A percentile compares a stretch with the other conserved stretches of the same genome.
Conservation (phyloP, 1,140 invertebrate genomes). For the Rhagoletis pomonella region DNA sequence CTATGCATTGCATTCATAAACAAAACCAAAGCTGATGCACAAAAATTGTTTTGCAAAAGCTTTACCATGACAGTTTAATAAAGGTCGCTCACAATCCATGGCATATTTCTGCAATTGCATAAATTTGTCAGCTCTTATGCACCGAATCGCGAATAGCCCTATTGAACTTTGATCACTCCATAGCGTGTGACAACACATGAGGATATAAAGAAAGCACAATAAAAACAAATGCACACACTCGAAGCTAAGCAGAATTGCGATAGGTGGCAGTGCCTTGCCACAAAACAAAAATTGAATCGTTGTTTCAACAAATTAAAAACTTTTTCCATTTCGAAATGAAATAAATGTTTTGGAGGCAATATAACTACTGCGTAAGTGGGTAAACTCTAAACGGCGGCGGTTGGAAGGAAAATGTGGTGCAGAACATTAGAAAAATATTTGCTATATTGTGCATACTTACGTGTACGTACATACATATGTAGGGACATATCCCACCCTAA, state of each 20-base stretch:
- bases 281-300: slow-evolving; percentile 25
- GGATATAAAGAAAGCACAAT: background rate
- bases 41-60: too few species aligned
- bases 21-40: too few species aligned
- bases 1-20: too few species aligned
- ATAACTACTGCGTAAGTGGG: background rate
- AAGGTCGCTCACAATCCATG: too few species aligned
- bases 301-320: slow-evolving; percentile 42
- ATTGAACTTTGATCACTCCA: slow-evolving; percentile 45
- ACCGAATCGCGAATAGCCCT: too few species aligned
- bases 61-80: too few species aligned
- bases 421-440: background rate
- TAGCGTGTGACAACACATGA: slow-evolving; percentile 36
- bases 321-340: slow-evolving; percentile 53
- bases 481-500: background rate
- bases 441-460: background rate
- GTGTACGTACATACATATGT: background rate
- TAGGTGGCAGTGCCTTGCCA: background rate
- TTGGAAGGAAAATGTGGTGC: background rate
- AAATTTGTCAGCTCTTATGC: too few species aligned
- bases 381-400: background rate
- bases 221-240: background rate
- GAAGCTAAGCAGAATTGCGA: background rate
- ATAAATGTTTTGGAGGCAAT: slow-evolving; percentile 17
- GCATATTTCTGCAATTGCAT: too few species aligned